These are phyloP conservation scores for Lucilia cuprina DNA, from an alignment of 1,140 invertebrate species.

Conservation along the genomic window DNA sequence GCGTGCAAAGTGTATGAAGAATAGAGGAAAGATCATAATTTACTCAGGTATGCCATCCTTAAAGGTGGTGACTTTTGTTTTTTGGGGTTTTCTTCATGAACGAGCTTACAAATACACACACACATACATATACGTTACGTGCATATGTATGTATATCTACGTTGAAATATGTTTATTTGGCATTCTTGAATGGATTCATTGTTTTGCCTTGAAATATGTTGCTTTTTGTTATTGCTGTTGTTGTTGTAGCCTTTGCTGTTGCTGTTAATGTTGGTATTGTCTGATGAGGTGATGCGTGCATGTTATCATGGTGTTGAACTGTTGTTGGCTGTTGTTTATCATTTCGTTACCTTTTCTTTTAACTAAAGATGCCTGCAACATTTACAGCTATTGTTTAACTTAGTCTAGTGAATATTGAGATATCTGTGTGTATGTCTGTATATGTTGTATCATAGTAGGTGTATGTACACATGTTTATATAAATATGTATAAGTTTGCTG, in stretches of 20 bases:
- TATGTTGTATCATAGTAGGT: too few species aligned
- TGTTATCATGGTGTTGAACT: not conserved
- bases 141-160: not conserved
- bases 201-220: not conserved
- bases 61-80: not conserved
- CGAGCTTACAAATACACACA: too few species aligned
- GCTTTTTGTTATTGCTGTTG: not conserved
- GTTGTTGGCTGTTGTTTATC: slow-evolving; percentile 15
- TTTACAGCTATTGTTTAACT: not conserved
- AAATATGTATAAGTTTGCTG: not conserved
- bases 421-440: too few species aligned
- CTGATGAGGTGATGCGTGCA: not conserved
- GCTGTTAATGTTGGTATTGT: not conserved
- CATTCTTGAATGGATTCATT: not conserved
- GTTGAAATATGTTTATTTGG: not conserved
- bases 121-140: not conserved
- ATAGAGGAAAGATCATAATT: not conserved
- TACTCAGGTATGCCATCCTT: not conserved
- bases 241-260: not conserved
- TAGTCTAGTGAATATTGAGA: not conserved
- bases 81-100: not conserved
- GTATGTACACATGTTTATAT: too few species aligned
- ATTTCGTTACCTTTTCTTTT: not conserved
- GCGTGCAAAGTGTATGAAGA: not conserved
- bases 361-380: not conserved